Percentiles rank a stretch among this genome's conserved stretches.
phyloP scores from a whole-genome alignment of 2,113 vertebrate species.

The Mionectes macconnelli region DNA sequence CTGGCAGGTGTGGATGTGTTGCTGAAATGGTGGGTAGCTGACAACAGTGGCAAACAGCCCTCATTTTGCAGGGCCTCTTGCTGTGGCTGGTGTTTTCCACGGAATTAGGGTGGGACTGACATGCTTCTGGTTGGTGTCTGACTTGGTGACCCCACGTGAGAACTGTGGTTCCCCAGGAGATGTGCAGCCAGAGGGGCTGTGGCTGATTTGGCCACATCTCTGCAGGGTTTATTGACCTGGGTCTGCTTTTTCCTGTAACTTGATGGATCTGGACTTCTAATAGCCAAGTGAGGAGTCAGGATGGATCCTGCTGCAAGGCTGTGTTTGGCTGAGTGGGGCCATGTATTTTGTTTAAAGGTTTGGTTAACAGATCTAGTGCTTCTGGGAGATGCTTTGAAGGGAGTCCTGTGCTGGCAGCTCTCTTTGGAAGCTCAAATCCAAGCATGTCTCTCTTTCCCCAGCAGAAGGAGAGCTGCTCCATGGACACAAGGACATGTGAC shows the following conservation, averaged over 20 bases:
- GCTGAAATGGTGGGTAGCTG: background rate
- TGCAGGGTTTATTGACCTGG: background rate
- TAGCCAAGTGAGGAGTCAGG: background rate
- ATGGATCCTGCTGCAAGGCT: background rate
- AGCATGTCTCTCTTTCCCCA: background rate
- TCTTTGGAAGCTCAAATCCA: background rate
- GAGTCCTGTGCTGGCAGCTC: background rate
- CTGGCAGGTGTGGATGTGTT: background rate
- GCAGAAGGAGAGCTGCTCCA: background rate
- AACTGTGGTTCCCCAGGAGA: background rate
- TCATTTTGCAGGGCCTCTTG: background rate
- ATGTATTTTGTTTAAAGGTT: background rate
- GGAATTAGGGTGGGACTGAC: background rate
- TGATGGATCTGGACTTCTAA: background rate
- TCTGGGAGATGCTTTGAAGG: background rate
- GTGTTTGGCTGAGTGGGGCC: background rate
- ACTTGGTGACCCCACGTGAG: background rate
- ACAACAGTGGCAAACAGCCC: background rate
- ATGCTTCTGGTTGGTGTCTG: background rate
- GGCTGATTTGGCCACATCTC: background rate
- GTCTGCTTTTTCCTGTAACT: background rate
- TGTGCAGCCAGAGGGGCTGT: background rate
- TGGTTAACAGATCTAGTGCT: background rate
- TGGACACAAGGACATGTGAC: fast-evolving
- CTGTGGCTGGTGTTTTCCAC: background rate